These are phyloP conservation scores for Agelastica alni DNA, from an alignment of 2,888 invertebrate genomes.

Conservation along the genomic window DNA sequence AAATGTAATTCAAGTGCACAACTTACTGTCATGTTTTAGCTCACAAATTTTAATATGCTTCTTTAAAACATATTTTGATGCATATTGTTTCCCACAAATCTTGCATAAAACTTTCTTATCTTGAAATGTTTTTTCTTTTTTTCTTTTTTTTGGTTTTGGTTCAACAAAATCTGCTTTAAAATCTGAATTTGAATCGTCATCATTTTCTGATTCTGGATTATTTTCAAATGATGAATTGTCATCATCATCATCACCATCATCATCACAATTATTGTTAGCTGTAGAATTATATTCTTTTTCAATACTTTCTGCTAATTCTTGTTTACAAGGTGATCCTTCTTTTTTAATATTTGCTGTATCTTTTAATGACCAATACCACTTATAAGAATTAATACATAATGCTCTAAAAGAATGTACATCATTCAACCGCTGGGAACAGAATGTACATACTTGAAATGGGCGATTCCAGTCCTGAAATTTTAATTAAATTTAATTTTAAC, in stretches of 20 bases:
- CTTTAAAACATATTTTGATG: slow-evolving; percentile 36
- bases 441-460: slow-evolving; percentile 38
- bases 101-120: slow-evolving; percentile 29
- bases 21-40: slow-evolving; percentile 28
- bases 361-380: slow-evolving; percentile 23
- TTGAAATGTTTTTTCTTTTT: slow-evolving; percentile 10
- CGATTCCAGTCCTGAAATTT: slow-evolving; percentile 43
- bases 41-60: slow-evolving; percentile 37
- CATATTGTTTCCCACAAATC: slow-evolving; percentile 35
- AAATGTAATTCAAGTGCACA: not conserved
- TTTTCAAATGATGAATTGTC: not conserved
- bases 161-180: slow-evolving; percentile 1
- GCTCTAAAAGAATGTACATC: slow-evolving; percentile 43
- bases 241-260: not conserved
- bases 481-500: too few relatives aligned
- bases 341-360: slow-evolving; percentile 7
- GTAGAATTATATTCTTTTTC: slow-evolving; percentile 34
- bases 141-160: slow-evolving; percentile 29
- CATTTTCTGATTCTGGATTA: slow-evolving; percentile 8
- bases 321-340: slow-evolving; percentile 11
- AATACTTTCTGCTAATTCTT: not conserved
- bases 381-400: slow-evolving; percentile 43
- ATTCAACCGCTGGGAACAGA: slow-evolving; percentile 43
- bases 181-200: slow-evolving; percentile 2
- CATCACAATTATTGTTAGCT: not conserved